Conservation (phyloP, 2,797 vertebrate genomes). For the Pteronotus mesoamericanus region DNA sequence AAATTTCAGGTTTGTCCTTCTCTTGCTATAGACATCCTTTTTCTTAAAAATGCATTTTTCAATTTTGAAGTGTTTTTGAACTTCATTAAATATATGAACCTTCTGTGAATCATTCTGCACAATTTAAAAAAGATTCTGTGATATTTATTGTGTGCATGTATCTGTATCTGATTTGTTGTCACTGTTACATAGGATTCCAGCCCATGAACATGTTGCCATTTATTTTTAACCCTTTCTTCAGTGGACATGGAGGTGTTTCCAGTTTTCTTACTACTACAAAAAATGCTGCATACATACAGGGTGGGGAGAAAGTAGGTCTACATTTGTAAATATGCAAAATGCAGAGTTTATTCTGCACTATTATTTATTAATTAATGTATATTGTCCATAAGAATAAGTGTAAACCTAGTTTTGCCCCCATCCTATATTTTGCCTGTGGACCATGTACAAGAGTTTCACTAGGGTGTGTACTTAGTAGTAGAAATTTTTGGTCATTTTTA, state of each 20-base stretch:
- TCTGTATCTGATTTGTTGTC: not conserved
- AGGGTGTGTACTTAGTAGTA: not conserved
- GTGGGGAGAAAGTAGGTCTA: not conserved
- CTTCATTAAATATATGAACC: not conserved
- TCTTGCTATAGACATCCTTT: not conserved
- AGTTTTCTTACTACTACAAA: not conserved
- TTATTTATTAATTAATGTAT: not conserved
- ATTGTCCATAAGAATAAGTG: not conserved
- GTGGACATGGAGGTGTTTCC: not conserved
- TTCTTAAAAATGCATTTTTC: not conserved
- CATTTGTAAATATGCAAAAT: not conserved
- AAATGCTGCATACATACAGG: not conserved
- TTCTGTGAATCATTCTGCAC: not conserved
- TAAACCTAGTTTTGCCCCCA: too few relatives aligned
- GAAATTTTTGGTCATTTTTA: not conserved
- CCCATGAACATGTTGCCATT: not conserved
- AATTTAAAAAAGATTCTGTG: not conserved
- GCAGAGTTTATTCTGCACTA: not conserved
- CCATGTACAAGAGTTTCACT: not conserved
- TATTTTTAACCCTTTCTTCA: not conserved
- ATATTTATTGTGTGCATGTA: not conserved
- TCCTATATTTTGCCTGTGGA: not conserved
- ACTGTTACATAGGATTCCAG: not conserved
- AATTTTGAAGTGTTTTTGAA: not conserved
- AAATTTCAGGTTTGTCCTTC: not conserved